These are phyloP conservation scores for Glyphotaelius pellucidus DNA, from an alignment of 2,888 invertebrate genomes.

Conservation along the genomic window DNA sequence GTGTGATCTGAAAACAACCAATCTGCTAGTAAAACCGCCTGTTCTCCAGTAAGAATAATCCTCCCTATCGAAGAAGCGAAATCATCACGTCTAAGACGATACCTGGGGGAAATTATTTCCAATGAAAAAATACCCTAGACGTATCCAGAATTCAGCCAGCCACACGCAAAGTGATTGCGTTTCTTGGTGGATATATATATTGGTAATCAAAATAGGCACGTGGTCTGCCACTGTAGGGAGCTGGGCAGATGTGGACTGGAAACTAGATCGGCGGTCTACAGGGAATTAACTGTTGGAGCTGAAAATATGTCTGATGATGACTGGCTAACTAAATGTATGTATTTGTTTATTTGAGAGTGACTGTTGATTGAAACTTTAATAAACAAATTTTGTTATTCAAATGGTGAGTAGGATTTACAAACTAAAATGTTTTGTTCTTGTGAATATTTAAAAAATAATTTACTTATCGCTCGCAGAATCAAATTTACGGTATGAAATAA, in stretches of 20 bases:
- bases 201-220: slow-evolving; percentile 25
- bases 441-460: too few relatives aligned
- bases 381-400: too few relatives aligned
- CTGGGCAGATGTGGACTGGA: background rate
- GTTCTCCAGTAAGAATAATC: background rate
- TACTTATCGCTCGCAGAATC: too few relatives aligned
- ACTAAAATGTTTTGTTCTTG: too few relatives aligned
- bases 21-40: background rate
- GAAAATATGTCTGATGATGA: background rate
- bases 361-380: too few relatives aligned
- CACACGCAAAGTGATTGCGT: slow-evolving; percentile 44
- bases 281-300: background rate
- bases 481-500: too few relatives aligned
- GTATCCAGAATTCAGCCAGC: slow-evolving; percentile 5
- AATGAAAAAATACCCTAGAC: slow-evolving; percentile 52
- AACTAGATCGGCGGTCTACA: background rate
- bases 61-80: slow-evolving; percentile 36
- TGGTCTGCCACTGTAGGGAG: background rate
- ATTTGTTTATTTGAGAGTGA: too few relatives aligned
- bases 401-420: too few relatives aligned
- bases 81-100: slow-evolving; percentile 50
- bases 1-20: background rate
- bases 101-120: slow-evolving; percentile 55
- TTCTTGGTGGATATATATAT: slow-evolving; percentile 19
- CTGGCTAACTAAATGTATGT: background rate